Evolutionary conservation across 2,888 invertebrate genomes (phyloP).

Genomic region (Drosophila koepferae): DNA sequence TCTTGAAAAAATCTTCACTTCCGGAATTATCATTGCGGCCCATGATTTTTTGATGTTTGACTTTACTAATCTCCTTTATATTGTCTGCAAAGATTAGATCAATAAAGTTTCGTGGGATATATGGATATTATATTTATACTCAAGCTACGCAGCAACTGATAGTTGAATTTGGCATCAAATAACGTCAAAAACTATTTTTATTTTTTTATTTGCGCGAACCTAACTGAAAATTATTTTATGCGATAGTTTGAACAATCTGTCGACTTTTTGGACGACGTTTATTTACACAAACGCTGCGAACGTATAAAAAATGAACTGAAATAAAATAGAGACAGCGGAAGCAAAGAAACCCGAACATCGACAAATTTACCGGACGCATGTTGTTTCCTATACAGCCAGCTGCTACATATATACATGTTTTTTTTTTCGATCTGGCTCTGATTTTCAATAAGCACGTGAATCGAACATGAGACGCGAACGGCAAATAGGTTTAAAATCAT

Average conservation of each 20-base stretch:
- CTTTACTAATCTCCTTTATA: too few species aligned
- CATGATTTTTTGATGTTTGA: neutral
- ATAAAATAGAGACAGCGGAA: conserved; percentile 35
- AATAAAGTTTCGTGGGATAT: neutral
- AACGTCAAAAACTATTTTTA: neutral
- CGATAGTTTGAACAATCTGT: conserved; percentile 69
- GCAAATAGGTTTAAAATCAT: conserved; percentile 38
- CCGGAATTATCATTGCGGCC: neutral
- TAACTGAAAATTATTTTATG: conserved; percentile 60
- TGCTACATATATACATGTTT: neutral
- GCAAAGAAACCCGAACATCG: conserved; percentile 50
- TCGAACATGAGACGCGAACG: conserved; percentile 9
- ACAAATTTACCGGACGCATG: conserved; percentile 63
- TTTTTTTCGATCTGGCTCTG: conserved; percentile 22
- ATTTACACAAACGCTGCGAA: conserved; percentile 42
- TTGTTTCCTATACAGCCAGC: conserved; percentile 29
- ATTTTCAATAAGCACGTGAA: conserved; percentile 57
- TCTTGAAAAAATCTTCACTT: neutral
- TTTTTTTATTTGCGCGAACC: neutral
- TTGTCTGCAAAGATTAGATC: too few species aligned
- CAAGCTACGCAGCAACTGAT: neutral
- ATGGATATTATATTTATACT: neutral
- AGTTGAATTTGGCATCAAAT: neutral
- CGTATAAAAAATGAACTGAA: conserved; percentile 7
- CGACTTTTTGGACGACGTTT: conserved; percentile 37